These are phyloP conservation scores for Trichopria drosophilae DNA, from an alignment of 2,888 invertebrate species.

Conservation along the genomic window DNA sequence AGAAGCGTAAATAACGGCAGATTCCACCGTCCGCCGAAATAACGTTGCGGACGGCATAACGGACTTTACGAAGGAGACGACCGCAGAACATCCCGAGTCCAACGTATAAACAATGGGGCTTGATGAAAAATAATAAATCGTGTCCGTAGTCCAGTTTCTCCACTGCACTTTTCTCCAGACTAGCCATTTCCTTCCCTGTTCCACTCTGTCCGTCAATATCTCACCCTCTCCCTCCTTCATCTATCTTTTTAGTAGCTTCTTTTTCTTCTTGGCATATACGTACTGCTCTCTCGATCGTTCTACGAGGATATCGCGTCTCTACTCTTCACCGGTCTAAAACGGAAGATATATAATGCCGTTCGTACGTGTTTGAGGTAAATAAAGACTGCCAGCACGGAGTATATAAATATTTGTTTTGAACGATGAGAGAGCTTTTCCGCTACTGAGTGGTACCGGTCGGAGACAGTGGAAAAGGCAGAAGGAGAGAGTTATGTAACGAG, in stretches of 20 bases:
- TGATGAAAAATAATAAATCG: constrained; percentile 37
- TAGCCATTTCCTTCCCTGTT: no score
- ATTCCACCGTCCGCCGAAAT: not conserved
- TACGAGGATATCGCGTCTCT: no score
- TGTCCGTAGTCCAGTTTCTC: constrained; percentile 2
- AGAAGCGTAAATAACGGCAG: no score
- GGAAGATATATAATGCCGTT: constrained; percentile 31
- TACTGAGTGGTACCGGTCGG: no score
- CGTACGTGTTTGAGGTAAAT: constrained; percentile 31
- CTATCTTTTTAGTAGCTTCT: no score
- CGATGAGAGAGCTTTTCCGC: constrained; percentile 19
- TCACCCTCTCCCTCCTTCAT: constrained; percentile 2
- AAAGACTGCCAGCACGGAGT: constrained; percentile 23
- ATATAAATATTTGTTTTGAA: constrained; percentile 33
- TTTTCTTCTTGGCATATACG: no score
- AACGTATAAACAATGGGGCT: constrained; percentile 23
- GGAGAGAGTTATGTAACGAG: no score
- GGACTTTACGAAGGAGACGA: no score
- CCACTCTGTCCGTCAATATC: constrained; percentile 13
- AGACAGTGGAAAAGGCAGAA: no score
- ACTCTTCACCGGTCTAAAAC: constrained; percentile 21
- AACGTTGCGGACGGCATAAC: not conserved
- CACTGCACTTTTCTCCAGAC: not conserved
- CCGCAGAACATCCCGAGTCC: constrained; percentile 3
- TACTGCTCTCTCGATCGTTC: no score